Evolutionary conservation across 2,113 vertebrate genomes (phyloP), one percentile per base, ranked within the genome.

Genomic region (Mixornis gularis): DNA sequence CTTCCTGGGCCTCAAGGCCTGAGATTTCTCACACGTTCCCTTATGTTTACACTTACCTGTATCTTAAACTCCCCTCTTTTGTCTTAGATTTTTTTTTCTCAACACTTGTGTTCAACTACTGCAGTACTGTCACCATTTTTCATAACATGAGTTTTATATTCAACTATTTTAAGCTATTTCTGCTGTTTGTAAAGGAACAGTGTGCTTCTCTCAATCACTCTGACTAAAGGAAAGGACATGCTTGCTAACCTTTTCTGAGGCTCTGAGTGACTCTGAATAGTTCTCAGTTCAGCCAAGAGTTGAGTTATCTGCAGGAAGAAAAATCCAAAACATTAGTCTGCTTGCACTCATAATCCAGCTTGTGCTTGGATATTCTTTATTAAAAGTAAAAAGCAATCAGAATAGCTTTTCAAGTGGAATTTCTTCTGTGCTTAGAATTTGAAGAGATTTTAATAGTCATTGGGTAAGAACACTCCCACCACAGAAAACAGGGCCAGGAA

Each of bases 191-290:
- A 29, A 72, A 77, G 41, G 62, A 24, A 84, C 14, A 27, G 14
- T 24, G 17, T 38, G 22, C 62, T 69, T 71, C 51, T 74, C 62
- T 79, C 43, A 64, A 4, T 40, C 30, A 44, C 66, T 56, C 8
- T 7, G 10, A 68, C 25, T 55, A 38, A 87, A 76, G 62, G 36
- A 76, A 83, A 81, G 6, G 8, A 43, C 19, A 51, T 1, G 16
- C 10, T 85, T 55, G 44, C 80, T 95, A 95, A 99, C 99, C 99
- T 99, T 96, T 99, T 99, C 72, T 99, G 98, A 76, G 96, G 62
- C 17, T 89, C 93, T 3, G 89, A 66, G 26, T 93, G 95, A 88
- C 95, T 95, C 88, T 69, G 96, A 94, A 99, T 98, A 25, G 92
- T 85, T 87, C 97, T 98, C 79, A 99, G 80, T 94, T 99, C 98